Evolutionary conservation across 1,140 invertebrate genomes (phyloP), one percentile per base, ranked within the genome.

Genomic region (Pseudachorutes palmiensis): DNA sequence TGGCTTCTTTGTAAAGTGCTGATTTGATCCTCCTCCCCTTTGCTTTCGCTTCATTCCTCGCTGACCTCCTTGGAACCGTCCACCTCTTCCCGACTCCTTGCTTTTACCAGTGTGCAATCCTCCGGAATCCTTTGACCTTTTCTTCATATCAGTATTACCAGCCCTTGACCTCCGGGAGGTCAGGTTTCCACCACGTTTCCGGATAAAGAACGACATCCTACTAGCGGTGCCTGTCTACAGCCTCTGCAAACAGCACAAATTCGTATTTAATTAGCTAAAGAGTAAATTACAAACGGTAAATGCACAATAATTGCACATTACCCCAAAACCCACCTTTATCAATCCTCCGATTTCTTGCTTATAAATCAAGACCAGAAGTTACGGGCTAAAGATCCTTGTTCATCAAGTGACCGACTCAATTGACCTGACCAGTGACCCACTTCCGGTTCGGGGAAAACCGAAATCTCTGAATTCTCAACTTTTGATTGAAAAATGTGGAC

Each of bases 191-290:
- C 62, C 62, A 9, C 41, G 57, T 58, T 70, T 70, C 29, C 68
- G 0, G 19, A 70, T 70, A 63, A 70, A 70, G 62, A 70, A 70
- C 24, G 68, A 70, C 68, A 70, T 70, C 36, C 19, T n/a, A n/a
- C n/a, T n/a, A 19, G 36, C 19, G 36, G 36, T 5, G 19, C 19
- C 5, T 41, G 5, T 19, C 36, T 41, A 41, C 5, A 41, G 36
- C 36, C 5, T 41, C 5, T 41, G 36, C 5, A 41, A 41, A 9
- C 36, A 5, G 19, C 36, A 41, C 19, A 19, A 9, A 41, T 41
- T 41, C 19, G 5, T 41, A 41, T 41, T 41, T 41, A 41, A 41
- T 41, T 9, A 41, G 19, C n/a, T n/a, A 41, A 41, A 41, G 5
- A 5, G 36, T 41, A 9, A 5, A 41, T 41, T 9, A 9, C 19